phyloP scores from a whole-genome alignment of 2,113 vertebrate genomes.

The Cricetomys ansorgei region DNA sequence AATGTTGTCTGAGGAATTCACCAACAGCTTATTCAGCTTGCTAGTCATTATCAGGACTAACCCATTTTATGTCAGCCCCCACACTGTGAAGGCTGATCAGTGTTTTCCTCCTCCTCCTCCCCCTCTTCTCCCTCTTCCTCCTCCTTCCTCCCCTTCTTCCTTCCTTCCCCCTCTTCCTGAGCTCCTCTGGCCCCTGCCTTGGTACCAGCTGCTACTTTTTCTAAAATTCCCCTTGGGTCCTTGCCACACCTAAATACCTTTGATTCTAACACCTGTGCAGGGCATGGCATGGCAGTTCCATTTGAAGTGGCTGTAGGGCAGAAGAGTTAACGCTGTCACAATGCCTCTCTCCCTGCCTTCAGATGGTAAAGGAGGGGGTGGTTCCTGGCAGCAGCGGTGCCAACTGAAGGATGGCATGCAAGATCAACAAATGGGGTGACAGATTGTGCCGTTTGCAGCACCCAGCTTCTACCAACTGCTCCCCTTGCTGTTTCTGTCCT shows the following conservation, averaged over 20 bases:
- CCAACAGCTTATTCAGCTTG: background rate
- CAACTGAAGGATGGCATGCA: constrained; percentile 75
- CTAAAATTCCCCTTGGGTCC: background rate
- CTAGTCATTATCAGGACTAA: background rate
- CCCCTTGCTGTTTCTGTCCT: background rate
- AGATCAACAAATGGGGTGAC: constrained; percentile 51
- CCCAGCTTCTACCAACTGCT: constrained; percentile 38
- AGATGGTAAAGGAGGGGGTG: constrained; percentile 61
- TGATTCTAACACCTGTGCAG: background rate
- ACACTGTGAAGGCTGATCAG: background rate
- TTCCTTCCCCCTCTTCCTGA: background rate
- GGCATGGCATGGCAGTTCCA: rapidly evolving
- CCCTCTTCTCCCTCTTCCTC: too few species aligned
- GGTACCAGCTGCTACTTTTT: background rate
- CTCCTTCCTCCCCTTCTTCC: rapidly evolving
- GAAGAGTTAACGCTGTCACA: constrained; percentile 43
- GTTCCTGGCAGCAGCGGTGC: constrained; percentile 58
- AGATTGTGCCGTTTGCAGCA: constrained; percentile 49
- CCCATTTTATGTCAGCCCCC: background rate
- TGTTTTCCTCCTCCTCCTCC: rapidly evolving
- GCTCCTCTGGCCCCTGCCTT: background rate
- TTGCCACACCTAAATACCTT: background rate
- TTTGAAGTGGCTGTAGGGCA: background rate
- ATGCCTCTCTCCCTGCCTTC: background rate
- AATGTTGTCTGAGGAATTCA: background rate